Base-by-base conservation (phyloP, 2,888 invertebrate species). In the Sinopyrophorus schimmeli region DNA sequence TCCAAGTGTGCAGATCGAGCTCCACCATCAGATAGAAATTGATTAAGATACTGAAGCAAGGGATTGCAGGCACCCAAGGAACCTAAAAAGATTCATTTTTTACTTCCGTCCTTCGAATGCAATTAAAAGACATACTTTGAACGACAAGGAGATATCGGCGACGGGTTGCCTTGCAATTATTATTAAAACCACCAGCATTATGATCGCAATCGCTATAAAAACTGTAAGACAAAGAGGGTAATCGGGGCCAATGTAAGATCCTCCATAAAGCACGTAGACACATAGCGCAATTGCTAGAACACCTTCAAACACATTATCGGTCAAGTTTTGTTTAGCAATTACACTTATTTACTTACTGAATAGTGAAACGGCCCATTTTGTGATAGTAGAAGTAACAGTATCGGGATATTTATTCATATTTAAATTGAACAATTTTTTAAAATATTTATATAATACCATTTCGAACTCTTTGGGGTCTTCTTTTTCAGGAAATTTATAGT, bases 11-110 rank as follows among this genome's bases (percentile, higher is more conserved):
- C 35, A 78, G 62, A 68, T 92, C 89, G 53, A 96, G 76, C 74
- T 92, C 89, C 63, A 91, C 80, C 94, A 95, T 95, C 40, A 96
- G 77, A 73, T 92, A 93, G 38, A 92, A 75, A 74, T 96, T 96
- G 65, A 91, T 85, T 54, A 92, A 81, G 27, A 92, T 84, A 72
- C 92, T 92, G 3, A 91, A 67, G 62, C 86, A 86, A 2, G 95
- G 94, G 54, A 95, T 77, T 28, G 89, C 70, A 0, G 95, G 95
- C 5, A 95, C 90, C 37, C 87, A 74, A 0, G 94, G 94, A 15
- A 93, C 89, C 89, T 89, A 62, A 50, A 70, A 65, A 15, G 9
- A 12, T 12, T 38, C 9, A 26, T 12, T 21, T 11, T 18, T 15
- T 27, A 26, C 12, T 23, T n/a, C n/a, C n/a, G n/a, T n/a, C n/a